Base-by-base conservation (phyloP, 2,113 vertebrate species). In the Engraulis encrasicolus region DNA sequence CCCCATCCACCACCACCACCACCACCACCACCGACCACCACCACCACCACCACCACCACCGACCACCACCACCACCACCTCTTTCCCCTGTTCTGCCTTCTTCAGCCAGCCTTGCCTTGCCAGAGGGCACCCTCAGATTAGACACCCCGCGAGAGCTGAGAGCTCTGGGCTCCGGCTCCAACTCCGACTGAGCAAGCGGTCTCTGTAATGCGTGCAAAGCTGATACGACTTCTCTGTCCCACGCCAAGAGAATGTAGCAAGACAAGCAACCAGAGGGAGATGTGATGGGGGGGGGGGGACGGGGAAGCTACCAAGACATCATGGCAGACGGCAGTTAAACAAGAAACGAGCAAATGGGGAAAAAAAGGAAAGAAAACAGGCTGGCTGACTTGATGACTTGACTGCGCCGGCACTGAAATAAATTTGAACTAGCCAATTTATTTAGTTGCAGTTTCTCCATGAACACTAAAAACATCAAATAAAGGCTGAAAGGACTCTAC, bases 91-190 rank as follows among this genome's bases (percentile, higher is more conserved):
- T 9, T 45, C 40, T 9, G n/a, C 9, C 40, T 45, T 45, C 40
- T 9, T 45, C 40, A 45, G 40, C 40, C 40, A 45, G 3, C 40
- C 9, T 45, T 45, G 40, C 40, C 9, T 3, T 74, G 66, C 27
- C 66, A 74, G 66, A 27, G 31, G 66, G 66, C 66, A 74, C 66
- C 66, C 66, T 15, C 66, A 74, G 2, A 74, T 74, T 34, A 74
- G 1, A 27, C 31, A 31, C 31, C 66, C 27, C 0, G 6, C 58
- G n/a, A 66, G 23, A 31, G 9, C 12, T 14, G 9, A 45, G 40
- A 74, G 6, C 66, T 74, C 66, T 36, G 4, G n/a, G 9, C 40
- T 45, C 40, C 9, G 40, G 9, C 40, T 45, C 40, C 40, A 9
- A 45, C 40, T 74, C 66, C 66, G 34, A 31, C 66, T 31, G 23